Conservation (phyloP, 2,797 vertebrate species). For the Ctenosaura bakeri region DNA sequence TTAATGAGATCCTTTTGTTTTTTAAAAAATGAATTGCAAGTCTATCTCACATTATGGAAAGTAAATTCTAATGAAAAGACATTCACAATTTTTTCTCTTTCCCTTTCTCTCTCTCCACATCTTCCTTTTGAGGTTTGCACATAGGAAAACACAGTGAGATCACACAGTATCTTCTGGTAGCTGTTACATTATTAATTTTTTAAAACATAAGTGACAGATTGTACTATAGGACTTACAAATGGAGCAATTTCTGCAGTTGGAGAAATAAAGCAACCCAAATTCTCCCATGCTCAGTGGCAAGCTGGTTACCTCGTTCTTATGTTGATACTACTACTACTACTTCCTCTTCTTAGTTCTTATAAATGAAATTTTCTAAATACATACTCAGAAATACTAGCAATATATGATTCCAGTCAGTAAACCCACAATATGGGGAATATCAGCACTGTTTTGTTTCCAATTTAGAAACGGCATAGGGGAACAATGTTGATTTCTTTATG, state of each 20-base stretch:
- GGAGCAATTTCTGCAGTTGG: neutral
- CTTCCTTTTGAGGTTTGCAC: slow-evolving; percentile 63
- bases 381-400: neutral
- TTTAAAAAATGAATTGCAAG: slow-evolving; percentile 77
- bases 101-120: slow-evolving; percentile 45
- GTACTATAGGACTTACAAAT: slow-evolving; percentile 1
- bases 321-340: no score
- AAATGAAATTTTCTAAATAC: neutral
- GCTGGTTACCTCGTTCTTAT: neutral
- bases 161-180: slow-evolving; percentile 46
- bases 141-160: neutral
- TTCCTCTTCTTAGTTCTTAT: neutral
- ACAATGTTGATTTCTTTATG: neutral
- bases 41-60: slow-evolving; percentile 73
- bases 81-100: slow-evolving; percentile 67
- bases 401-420: neutral
- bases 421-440: neutral
- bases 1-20: slow-evolving; percentile 79
- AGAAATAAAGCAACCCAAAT: neutral
- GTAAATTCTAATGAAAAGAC: slow-evolving; percentile 77
- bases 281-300: neutral
- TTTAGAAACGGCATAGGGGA: neutral
- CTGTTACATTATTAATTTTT: slow-evolving; percentile 50
- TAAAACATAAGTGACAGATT: neutral
- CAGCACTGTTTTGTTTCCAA: neutral